Percentiles rank a stretch among this genome's conserved stretches.
Evolutionary conservation across 2,888 invertebrate genomes (phyloP).

Genomic region (Agrotis clavis): DNA sequence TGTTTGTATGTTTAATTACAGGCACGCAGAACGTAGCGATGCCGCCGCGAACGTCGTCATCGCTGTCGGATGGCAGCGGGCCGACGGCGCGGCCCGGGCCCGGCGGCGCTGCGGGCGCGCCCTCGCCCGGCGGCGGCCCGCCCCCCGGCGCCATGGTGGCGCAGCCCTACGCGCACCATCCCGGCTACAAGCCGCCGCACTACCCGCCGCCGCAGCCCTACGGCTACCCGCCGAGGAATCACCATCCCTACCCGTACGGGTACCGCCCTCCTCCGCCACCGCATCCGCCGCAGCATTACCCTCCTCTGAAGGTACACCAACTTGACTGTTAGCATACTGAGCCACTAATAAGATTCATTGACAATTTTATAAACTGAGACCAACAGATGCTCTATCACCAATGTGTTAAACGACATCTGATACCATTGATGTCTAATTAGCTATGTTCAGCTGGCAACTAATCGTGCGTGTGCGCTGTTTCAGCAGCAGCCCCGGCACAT

Average conservation of each 20-base stretch:
- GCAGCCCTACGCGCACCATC: slow-evolving; percentile 86
- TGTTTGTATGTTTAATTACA: slow-evolving; percentile 77
- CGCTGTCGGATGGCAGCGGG: slow-evolving; percentile 92
- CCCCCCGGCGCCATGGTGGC: slow-evolving; percentile 85
- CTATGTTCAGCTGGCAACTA: background rate
- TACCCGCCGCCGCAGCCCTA: slow-evolving; percentile 88
- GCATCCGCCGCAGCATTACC: slow-evolving; percentile 87
- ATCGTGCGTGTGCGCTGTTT: slow-evolving; percentile 61
- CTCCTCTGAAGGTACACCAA: slow-evolving; percentile 82
- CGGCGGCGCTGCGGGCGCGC: slow-evolving; percentile 77
- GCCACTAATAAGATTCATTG: background rate
- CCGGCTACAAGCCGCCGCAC: slow-evolving; percentile 85
- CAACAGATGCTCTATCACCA: background rate
- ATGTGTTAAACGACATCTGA: background rate
- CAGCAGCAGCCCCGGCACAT: slow-evolving; percentile 91
- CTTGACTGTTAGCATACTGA: slow-evolving; percentile 11
- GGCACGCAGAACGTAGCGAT: slow-evolving; percentile 98
- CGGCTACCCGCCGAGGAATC: slow-evolving; percentile 87
- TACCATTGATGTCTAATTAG: background rate
- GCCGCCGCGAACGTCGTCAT: slow-evolving; percentile 98
- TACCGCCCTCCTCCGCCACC: slow-evolving; percentile 86
- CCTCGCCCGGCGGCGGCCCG: slow-evolving; percentile 78
- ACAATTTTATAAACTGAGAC: background rate
- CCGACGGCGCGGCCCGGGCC: slow-evolving; percentile 79
- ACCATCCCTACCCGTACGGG: slow-evolving; percentile 88